Conservation (phyloP, 1,140 invertebrate species). For the Araneus ventricosus region DNA sequence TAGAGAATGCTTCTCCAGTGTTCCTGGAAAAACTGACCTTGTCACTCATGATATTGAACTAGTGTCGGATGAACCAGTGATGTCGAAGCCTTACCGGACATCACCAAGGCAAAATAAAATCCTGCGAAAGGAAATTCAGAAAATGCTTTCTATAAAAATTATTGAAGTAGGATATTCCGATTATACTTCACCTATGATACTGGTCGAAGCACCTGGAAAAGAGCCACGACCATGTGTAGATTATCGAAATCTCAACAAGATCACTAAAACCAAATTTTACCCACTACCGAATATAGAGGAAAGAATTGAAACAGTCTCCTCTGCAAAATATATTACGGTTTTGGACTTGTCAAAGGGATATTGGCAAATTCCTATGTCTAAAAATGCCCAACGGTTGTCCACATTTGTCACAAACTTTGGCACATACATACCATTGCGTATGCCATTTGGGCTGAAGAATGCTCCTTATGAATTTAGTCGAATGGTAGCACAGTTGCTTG, state of each 20-base stretch:
- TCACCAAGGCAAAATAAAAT: neutral
- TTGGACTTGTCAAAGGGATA: neutral
- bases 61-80: neutral
- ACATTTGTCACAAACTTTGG: constrained; percentile 33
- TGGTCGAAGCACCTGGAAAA: neutral
- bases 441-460: constrained; percentile 40
- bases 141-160: constrained; percentile 9
- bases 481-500: neutral
- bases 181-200: neutral
- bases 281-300: neutral
- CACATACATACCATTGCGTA: constrained; percentile 10
- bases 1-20: neutral
- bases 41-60: neutral
- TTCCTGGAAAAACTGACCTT: neutral
- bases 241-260: neutral
- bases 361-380: neutral
- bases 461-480: constrained; percentile 30
- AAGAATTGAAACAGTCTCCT: neutral
- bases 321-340: too few species aligned
- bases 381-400: neutral
- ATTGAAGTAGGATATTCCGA: neutral
- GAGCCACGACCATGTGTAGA: neutral
- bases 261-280: neutral
- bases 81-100: neutral
- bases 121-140: constrained; percentile 22